These are phyloP conservation scores for Hypomecis punctinalis DNA, from an alignment of 2,888 invertebrate species.

Conservation along the genomic window DNA sequence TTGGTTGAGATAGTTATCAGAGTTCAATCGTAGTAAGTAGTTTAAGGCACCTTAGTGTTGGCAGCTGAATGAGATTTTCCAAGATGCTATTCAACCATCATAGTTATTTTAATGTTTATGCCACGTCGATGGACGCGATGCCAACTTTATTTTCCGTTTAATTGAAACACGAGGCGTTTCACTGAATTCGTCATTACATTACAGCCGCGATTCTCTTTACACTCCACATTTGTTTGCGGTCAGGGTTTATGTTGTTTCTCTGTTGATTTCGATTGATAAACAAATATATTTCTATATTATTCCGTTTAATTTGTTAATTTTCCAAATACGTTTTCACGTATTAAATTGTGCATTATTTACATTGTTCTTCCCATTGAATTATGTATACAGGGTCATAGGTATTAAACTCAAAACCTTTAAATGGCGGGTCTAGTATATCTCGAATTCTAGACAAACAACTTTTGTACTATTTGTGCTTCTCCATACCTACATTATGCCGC, in stretches of 20 bases:
- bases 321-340: too few species aligned
- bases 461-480: too few species aligned
- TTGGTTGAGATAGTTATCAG: constrained; percentile 3
- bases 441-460: too few species aligned
- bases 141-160: constrained; percentile 75
- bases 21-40: constrained; percentile 4
- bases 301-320: too few species aligned
- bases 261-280: constrained; percentile 11
- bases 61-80: constrained; percentile 65
- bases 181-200: constrained; percentile 68
- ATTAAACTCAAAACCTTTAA: too few species aligned
- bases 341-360: too few species aligned
- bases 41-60: constrained; percentile 50
- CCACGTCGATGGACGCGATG: constrained; percentile 67
- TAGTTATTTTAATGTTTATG: constrained; percentile 73
- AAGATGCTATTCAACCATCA: constrained; percentile 63
- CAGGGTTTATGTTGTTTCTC: constrained; percentile 44
- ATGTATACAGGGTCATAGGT: too few species aligned
- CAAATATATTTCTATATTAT: neutral
- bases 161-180: constrained; percentile 74
- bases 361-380: too few species aligned
- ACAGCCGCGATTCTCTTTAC: constrained; percentile 63
- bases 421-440: too few species aligned
- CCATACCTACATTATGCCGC: too few species aligned
- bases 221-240: constrained; percentile 58